These are phyloP conservation scores for Microchrysa polita DNA, from an alignment of 2,888 invertebrate genomes.

Conservation along the genomic window DNA sequence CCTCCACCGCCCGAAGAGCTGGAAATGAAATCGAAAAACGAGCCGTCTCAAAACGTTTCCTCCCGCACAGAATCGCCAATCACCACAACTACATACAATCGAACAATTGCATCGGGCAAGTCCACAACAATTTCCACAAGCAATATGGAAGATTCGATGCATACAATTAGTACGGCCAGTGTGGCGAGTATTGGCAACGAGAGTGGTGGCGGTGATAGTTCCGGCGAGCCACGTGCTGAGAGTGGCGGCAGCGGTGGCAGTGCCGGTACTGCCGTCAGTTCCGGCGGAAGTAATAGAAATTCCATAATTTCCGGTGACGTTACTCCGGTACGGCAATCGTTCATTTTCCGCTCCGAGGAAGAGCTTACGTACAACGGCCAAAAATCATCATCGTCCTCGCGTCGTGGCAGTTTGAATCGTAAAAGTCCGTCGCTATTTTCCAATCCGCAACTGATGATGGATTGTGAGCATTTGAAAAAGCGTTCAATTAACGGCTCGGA, in stretches of 20 bases:
- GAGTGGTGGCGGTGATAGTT: slow-evolving; percentile 41
- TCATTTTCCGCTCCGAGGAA: slow-evolving; percentile 50
- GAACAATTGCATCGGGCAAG: slow-evolving; percentile 2
- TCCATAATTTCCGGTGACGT: slow-evolving; percentile 49
- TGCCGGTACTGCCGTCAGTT: slow-evolving; percentile 30
- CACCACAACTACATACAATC: neutral
- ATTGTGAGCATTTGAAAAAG: slow-evolving; percentile 51
- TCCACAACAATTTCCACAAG: neutral
- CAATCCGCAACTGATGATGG: slow-evolving; percentile 32
- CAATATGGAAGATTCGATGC: slow-evolving; percentile 34
- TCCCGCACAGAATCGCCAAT: neutral
- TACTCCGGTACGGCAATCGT: slow-evolving; percentile 47
- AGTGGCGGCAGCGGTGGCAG: slow-evolving; percentile 10
- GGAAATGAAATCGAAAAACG: slow-evolving; percentile 33
- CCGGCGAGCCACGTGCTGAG: neutral
- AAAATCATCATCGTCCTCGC: slow-evolving; percentile 51
- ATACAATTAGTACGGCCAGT: slow-evolving; percentile 31
- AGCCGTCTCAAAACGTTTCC: neutral
- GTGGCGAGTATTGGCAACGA: slow-evolving; percentile 29
- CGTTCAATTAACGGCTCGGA: slow-evolving; percentile 45
- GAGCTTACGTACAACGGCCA: slow-evolving; percentile 47
- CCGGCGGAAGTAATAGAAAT: slow-evolving; percentile 48
- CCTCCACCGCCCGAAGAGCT: slow-evolving; percentile 50
- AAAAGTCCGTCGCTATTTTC: slow-evolving; percentile 50
- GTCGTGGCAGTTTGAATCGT: slow-evolving; percentile 52